Base-by-base conservation (phyloP, 2,797 vertebrate species). In the Ispidina lecontei region DNA sequence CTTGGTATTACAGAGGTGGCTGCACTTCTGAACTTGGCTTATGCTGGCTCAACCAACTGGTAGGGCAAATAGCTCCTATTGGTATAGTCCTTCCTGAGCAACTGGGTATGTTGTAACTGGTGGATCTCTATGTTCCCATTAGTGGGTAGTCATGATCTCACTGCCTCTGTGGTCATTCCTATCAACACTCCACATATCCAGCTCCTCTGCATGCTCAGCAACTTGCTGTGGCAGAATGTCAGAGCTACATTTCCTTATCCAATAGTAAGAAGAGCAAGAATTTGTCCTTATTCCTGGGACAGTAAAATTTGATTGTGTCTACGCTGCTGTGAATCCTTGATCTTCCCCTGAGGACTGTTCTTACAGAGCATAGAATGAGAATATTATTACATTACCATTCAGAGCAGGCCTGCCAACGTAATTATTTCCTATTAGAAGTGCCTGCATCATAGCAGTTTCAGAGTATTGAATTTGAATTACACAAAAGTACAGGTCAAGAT, bases 321-420 rank as follows among this genome's bases (percentile, higher is more conserved):
- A 10, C 35, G 65, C n/a, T 89, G 41, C 37, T 82, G 47, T 64
- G 86, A 93, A 93, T 87, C n/a, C 49, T 76, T 91, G 84, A 84
- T 95, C 81, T 68, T 90, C 43, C 92, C 86, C 72, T 60, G 78
- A 91, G 86, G 81, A 87, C 68, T 58, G 52, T 51, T 91, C 84
- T 91, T 70, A 68, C 41, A 68, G 68, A 84, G 65, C 68, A 90
- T 64, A 60, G 80, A 91, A 84, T 71, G 46, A 92, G 62, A 59
- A 46, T 84, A 4, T 84, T 94, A 91, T 88, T 93, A 68, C 68
- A 91, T 92, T 94, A 93, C 15, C 29, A 72, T 89, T 92, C 84
- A 90, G 73, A 89, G 15, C 5, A 12, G 68, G 63, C 56, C 84
- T 79, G 68, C 46, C 90, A 69, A 70, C 1, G 2, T 68, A 73